These are phyloP conservation scores for Hemicrepidius hirtus DNA, from an alignment of 2,888 invertebrate genomes.

Conservation along the genomic window DNA sequence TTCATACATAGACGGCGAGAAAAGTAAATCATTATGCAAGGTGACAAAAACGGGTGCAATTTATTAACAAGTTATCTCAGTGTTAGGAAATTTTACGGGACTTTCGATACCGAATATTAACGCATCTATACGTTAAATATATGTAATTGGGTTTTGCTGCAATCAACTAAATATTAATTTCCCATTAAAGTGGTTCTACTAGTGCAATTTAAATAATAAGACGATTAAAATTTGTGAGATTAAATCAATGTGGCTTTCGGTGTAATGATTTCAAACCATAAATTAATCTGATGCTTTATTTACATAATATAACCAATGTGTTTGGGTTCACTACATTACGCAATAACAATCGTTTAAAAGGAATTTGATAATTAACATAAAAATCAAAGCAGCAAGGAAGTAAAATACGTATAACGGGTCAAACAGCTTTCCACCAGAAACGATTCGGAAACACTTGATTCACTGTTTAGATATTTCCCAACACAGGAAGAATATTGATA, in stretches of 20 bases:
- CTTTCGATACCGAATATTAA: slow-evolving; percentile 17
- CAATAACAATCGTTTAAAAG: too few species aligned
- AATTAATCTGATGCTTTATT: neutral
- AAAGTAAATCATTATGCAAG: slow-evolving; percentile 1
- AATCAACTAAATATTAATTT: neutral
- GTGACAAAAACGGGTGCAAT: slow-evolving; percentile 14
- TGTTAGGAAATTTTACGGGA: neutral
- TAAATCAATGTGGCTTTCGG: neutral
- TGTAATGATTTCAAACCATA: neutral
- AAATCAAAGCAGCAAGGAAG: slow-evolving; percentile 2
- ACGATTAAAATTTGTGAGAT: neutral
- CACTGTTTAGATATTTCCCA: too few species aligned
- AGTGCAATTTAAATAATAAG: slow-evolving; percentile 16
- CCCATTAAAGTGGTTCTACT: neutral
- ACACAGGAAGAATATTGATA: too few species aligned
- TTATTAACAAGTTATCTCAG: neutral
- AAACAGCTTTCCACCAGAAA: neutral
- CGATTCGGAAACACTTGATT: too few species aligned
- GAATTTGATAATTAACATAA: neutral
- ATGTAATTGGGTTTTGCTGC: slow-evolving; percentile 1
- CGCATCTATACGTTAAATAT: slow-evolving; percentile 8
- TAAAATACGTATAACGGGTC: slow-evolving; percentile 20
- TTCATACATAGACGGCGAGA: neutral
- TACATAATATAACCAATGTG: neutral
- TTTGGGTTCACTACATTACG: too few species aligned